Conservation (phyloP, 2,797 vertebrate genomes). For the Karalla daura region DNA sequence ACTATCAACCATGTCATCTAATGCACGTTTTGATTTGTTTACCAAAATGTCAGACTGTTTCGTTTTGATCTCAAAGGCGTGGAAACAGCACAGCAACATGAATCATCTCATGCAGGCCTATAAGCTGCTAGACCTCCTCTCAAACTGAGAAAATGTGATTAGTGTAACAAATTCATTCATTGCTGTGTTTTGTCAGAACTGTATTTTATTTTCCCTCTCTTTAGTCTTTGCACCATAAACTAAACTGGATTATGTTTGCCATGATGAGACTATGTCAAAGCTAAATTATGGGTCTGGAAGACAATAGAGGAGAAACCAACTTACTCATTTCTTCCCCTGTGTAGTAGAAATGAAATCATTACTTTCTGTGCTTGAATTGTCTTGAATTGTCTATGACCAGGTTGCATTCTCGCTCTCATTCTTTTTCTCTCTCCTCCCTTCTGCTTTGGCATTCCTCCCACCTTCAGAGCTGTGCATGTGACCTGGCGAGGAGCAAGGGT, state of each 20-base stretch:
- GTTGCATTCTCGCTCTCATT: constrained; percentile 10
- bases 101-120: no score
- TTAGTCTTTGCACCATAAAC: no score
- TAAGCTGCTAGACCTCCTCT: background rate
- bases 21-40: no score
- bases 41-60: background rate
- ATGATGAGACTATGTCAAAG: background rate
- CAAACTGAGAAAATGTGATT: background rate
- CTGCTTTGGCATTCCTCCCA: constrained; percentile 65
- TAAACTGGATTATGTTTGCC: background rate
- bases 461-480: constrained; percentile 67
- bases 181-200: background rate
- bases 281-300: background rate
- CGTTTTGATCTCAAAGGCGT: background rate
- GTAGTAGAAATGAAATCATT: background rate
- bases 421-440: constrained; percentile 5
- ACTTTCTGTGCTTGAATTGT: background rate
- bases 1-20: no score
- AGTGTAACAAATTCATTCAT: background rate
- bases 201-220: no score
- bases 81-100: no score
- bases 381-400: background rate
- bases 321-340: background rate
- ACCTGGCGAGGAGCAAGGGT: constrained; percentile 66
- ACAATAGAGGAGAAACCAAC: background rate